Base-by-base conservation (phyloP, 2,888 invertebrate genomes). In the Drosophila longiperda region DNA sequence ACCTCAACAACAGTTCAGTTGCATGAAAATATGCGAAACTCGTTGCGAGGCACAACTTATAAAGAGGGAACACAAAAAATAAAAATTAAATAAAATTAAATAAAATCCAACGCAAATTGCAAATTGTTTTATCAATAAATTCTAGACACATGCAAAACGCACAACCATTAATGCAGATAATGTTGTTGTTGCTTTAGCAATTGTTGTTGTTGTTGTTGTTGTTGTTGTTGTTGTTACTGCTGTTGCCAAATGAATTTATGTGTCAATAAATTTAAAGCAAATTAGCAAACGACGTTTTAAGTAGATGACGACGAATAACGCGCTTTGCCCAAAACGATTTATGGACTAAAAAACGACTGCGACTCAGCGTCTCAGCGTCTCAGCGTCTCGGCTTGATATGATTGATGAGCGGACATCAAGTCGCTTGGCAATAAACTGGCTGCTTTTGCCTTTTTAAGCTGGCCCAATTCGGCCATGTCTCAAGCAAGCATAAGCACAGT, bases 81-180 rank as follows among this genome's bases (percentile, higher is more conserved):
- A 40, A 54, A 49, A 65, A 29, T 29, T 5, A 1, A 29, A 29
- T 29, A 42, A 57, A 61, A 78, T 67, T 69, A 66, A 68, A 73
- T 78, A 74, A 79, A 87, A 82, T 84, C 84, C 73, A 75, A 76
- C 72, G 88, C 82, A 89, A 86, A 87, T 87, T 87, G 90, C 86
- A 85, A 87, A 89, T 87, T 85, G 82, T 89, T 89, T 87, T 77
- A 87, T 87, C 86, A 89, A 87, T 87, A 87, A 87, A 87, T 89
- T 89, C 85, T 84, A 85, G 73, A 83, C 87, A 83, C 81, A 82
- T 69, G 70, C 77, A 73, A 66, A 73, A 65, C 58, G 61, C 70
- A 63, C 63, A 66, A 50, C 63, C 57, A 67, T 73, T 45, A 78
- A 78, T 75, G 73, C 59, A 59, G 66, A 54, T 62, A 49, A 26